These are phyloP conservation scores for Eurystomus glaucurus DNA, from an alignment of 2,797 vertebrate genomes.

Conservation along the genomic window DNA sequence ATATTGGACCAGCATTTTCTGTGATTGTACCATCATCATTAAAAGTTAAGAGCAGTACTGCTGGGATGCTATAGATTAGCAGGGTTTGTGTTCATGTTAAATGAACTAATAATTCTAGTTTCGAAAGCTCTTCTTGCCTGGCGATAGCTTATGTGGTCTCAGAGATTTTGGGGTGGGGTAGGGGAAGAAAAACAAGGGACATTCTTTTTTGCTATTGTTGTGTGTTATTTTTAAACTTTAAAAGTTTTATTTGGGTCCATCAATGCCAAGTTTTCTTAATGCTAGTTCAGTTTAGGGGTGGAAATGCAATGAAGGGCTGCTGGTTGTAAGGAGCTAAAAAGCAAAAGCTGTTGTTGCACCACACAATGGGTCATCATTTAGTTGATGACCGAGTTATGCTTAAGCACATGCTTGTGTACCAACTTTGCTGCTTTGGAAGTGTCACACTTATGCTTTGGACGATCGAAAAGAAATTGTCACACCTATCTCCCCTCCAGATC, in stretches of 20 bases:
- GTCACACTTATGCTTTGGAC: background rate
- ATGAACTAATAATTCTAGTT: background rate
- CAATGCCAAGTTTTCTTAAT: background rate
- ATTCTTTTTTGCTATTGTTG: background rate
- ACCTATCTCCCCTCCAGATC: background rate
- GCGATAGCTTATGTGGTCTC: background rate
- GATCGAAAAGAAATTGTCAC: background rate
- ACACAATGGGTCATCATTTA: background rate
- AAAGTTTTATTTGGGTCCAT: background rate
- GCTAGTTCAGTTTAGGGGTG: background rate
- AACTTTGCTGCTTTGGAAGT: background rate
- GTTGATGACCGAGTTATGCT: background rate
- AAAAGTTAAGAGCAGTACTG: conserved; percentile 28
- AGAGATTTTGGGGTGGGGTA: background rate
- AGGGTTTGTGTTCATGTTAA: conserved; percentile 3
- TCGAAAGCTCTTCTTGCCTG: conserved; percentile 18
- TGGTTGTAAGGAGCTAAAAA: background rate
- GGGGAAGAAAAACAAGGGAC: background rate
- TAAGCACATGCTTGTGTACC: background rate
- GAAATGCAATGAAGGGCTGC: background rate
- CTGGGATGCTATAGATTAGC: conserved; percentile 11
- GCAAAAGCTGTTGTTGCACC: background rate
- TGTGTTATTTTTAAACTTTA: background rate
- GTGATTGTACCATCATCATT: conserved; percentile 2
- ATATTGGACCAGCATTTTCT: conserved; percentile 43